Base-by-base conservation (phyloP, 2,888 invertebrate genomes). In the Cyaniris semiargus region DNA sequence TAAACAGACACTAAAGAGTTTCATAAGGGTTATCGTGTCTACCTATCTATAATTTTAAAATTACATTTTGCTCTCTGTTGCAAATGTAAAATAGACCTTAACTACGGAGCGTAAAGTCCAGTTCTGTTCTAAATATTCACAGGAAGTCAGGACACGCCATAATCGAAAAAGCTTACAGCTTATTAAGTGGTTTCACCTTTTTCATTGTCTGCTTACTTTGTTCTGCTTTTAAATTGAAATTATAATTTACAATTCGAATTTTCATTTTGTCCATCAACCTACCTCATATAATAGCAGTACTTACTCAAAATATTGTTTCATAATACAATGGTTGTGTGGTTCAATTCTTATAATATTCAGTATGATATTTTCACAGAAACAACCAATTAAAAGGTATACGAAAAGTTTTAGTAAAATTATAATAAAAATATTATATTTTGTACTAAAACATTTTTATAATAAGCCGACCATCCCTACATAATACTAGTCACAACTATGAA, bases 121-220 rank as follows among this genome's bases (percentile, higher is more conserved):
- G 6, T 66, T 66, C 2, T 10, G 7, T 15, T 27, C 66, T 27
- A 31, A 31, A 0, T 10, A 31, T 27, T 31, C 23, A 27, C 27
- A 66, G 15, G 66, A 66, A 66, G 66, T 66, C 13, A 21, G 5
- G 66, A 27, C 27, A 31, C 6, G 15, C 27, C 66, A 31, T 66
- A 27, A 66, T 66, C 66, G 66, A 31, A 31, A 66, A 27, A 31
- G 18, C 66, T 66, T 31, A 66, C 66, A 31, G 66, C 27, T 66
- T 18, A 66, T 66, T 66, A 31, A 27, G 66, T 66, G 27, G 66
- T 66, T 66, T 66, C 27, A 66, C 18, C 27, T 66, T 66, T 66
- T 66, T 15, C 27, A 15, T 66, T 27, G 27, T 27, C 18, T 13
- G 27, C 15, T 31, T 27, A 27, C 27, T 66, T 66, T 66, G 66